Conservation (phyloP, 2,888 invertebrate genomes). For the Loripinus fragilis region DNA sequence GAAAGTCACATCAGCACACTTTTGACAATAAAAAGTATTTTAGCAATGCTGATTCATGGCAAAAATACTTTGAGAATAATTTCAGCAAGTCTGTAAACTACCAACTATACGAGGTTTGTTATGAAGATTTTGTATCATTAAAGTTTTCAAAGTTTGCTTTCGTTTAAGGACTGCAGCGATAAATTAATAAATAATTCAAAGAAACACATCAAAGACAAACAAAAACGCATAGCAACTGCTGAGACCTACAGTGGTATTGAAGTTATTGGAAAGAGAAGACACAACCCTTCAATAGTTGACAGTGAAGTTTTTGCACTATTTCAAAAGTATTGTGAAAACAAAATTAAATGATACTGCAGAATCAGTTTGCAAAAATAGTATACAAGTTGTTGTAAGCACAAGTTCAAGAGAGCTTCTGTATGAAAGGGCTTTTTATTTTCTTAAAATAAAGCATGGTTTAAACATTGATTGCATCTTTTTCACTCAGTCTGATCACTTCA, state of each 20-base stretch:
- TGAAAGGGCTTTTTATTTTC: background rate
- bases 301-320: background rate
- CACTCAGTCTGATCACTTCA: background rate
- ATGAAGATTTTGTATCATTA: background rate
- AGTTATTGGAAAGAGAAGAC: background rate
- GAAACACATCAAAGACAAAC: too few relatives aligned
- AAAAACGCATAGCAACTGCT: too few relatives aligned
- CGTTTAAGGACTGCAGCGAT: constrained; percentile 1
- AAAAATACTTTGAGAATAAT: constrained; percentile 6
- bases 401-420: background rate
- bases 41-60: background rate
- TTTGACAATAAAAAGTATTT: background rate
- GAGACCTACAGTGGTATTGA: background rate
- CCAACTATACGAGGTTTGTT: background rate
- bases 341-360: background rate
- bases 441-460: background rate
- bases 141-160: background rate
- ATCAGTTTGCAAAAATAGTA: background rate
- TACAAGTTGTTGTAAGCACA: background rate
- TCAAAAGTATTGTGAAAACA: background rate
- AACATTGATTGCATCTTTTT: background rate
- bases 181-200: background rate
- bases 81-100: background rate
- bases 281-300: constrained; percentile 1
- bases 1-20: background rate